These are phyloP conservation scores for Microdon myrmicae DNA, from an alignment of 2,888 invertebrate species.

Conservation along the genomic window DNA sequence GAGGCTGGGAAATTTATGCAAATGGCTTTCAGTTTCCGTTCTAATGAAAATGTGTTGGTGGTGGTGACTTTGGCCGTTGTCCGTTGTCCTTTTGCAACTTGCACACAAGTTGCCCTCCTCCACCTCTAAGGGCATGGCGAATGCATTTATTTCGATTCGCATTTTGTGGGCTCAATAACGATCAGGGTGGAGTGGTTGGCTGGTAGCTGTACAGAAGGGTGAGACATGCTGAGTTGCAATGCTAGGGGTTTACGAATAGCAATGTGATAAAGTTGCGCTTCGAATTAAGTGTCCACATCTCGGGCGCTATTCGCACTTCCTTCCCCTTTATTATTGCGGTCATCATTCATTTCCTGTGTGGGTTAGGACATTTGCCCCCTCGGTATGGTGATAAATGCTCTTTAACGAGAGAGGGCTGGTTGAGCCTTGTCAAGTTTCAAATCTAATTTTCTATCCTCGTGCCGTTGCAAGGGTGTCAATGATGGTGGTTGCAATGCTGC, in stretches of 20 bases:
- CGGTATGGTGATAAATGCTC: no score
- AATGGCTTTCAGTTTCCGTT: slow-evolving; percentile 52
- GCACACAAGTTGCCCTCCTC: slow-evolving; percentile 8
- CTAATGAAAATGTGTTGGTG: slow-evolving; percentile 47
- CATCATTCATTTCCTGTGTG: slow-evolving; percentile 50
- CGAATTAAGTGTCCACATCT: slow-evolving; percentile 52
- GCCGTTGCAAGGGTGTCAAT: no score
- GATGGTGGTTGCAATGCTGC: no score
- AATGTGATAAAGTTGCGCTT: slow-evolving; percentile 28
- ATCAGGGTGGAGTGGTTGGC: slow-evolving; percentile 22
- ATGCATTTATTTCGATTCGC: slow-evolving; percentile 44
- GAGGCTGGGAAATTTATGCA: slow-evolving; percentile 53
- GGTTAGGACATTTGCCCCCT: slow-evolving; percentile 34
- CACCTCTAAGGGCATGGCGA: slow-evolving; percentile 14
- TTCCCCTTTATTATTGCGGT: slow-evolving; percentile 51
- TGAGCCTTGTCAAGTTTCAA: no score
- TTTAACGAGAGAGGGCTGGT: no score
- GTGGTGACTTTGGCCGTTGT: background rate
- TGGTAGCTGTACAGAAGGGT: slow-evolving; percentile 1
- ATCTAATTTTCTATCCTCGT: no score
- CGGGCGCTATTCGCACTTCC: slow-evolving; percentile 52
- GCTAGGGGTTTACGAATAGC: slow-evolving; percentile 4
- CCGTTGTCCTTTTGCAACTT: slow-evolving; percentile 3
- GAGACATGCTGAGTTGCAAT: slow-evolving; percentile 8
- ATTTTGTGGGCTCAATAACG: slow-evolving; percentile 52